phyloP scores from a whole-genome alignment of 1,140 invertebrate genomes.

The Schlechtendalia chinensis region DNA sequence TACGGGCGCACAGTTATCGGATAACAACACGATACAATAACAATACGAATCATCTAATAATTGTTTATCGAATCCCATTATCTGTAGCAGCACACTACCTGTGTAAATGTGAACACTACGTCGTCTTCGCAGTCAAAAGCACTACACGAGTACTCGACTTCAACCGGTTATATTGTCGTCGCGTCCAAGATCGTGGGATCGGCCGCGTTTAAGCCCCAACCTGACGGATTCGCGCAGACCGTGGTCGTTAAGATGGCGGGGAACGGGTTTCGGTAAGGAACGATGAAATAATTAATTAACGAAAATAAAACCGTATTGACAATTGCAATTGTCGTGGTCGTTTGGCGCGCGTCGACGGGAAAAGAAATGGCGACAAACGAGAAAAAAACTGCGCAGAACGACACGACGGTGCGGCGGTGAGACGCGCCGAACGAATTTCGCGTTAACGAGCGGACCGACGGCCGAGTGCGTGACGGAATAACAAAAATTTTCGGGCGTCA shows the following conservation, averaged over 20 bases:
- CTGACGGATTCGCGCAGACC: not conserved
- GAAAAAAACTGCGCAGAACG: not conserved
- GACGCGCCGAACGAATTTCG: not conserved
- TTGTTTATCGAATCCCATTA: not conserved
- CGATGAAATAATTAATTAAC: no score
- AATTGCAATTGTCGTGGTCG: no score
- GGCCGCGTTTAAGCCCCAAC: no score
- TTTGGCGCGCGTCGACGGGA: no score
- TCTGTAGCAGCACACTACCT: not conserved
- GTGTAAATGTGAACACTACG: not conserved
- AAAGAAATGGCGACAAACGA: no score
- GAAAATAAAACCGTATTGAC: not conserved
- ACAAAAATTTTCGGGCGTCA: slow-evolving; percentile 48
- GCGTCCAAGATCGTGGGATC: not conserved
- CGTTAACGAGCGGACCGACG: no score
- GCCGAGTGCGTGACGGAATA: not conserved
- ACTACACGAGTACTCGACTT: not conserved
- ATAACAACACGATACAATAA: no score
- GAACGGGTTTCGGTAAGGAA: no score
- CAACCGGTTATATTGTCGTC: not conserved
- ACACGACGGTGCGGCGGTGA: not conserved
- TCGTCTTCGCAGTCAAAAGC: not conserved
- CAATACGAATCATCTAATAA: not conserved
- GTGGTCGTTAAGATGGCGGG: not conserved
- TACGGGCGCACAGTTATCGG: not conserved